Evolutionary conservation across 1,140 invertebrate genomes (phyloP).

Genomic region (Drosophila nasuta): DNA sequence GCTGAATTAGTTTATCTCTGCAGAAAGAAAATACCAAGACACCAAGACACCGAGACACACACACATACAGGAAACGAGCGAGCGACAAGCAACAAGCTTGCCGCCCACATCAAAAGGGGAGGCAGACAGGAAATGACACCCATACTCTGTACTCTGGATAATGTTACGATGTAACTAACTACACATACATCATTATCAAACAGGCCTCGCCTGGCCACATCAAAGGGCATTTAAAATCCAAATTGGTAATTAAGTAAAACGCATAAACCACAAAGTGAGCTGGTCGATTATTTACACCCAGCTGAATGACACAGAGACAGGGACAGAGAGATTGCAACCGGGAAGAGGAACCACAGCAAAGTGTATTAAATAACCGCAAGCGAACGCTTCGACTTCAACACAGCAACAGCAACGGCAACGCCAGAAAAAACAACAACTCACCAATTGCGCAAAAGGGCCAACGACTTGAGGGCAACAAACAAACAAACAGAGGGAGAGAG

Average conservation of each 20-base stretch:
- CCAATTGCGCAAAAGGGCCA: slow-evolving; percentile 40
- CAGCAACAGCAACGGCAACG: slow-evolving; percentile 34
- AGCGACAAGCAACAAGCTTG: slow-evolving; percentile 44
- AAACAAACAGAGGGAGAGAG: slow-evolving; percentile 30
- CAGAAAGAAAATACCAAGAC: slow-evolving; percentile 18
- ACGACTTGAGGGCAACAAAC: slow-evolving; percentile 47
- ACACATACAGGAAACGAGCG: slow-evolving; percentile 62
- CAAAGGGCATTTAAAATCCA: slow-evolving; percentile 78
- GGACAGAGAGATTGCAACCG: slow-evolving; percentile 37
- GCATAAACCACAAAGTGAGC: slow-evolving; percentile 72
- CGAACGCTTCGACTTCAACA: slow-evolving; percentile 71
- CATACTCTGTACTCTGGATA: slow-evolving; percentile 10
- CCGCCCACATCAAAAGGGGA: slow-evolving; percentile 67
- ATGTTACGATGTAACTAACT: slow-evolving; percentile 9
- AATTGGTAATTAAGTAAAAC: slow-evolving; percentile 83
- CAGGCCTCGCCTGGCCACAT: slow-evolving; percentile 55
- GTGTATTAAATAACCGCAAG: slow-evolving; percentile 81
- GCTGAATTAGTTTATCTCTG: slow-evolving; percentile 74
- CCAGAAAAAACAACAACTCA: slow-evolving; percentile 7
- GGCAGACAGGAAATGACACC: slow-evolving; percentile 56
- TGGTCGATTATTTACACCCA: slow-evolving; percentile 76
- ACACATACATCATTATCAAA: background rate
- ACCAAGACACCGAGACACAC: slow-evolving; percentile 14
- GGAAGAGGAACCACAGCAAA: slow-evolving; percentile 49
- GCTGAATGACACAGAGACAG: background rate